Conservation (phyloP, 1,140 invertebrate species). For the Ditylenchus dipsaci region DNA sequence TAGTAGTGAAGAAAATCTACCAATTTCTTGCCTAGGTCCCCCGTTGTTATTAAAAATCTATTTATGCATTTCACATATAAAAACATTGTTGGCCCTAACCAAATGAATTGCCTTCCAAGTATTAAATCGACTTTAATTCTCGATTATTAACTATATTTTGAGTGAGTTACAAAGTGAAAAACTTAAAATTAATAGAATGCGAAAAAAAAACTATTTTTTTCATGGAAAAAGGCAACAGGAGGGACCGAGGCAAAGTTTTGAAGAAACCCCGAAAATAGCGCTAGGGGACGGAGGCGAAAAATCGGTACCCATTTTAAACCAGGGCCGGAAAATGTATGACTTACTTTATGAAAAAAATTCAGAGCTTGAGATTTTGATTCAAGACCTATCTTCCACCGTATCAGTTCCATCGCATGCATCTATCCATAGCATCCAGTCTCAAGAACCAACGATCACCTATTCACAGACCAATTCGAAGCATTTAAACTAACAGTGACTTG, state of each 20-base stretch:
- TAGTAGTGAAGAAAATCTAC: no score
- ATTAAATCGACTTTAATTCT: no score
- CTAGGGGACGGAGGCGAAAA: background rate
- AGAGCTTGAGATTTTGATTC: background rate
- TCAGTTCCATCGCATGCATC: background rate
- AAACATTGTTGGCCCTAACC: no score
- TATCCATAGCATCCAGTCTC: background rate
- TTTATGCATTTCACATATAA: no score
- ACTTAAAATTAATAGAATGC: no score
- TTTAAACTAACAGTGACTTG: slow-evolving; percentile 18
- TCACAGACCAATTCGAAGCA: slow-evolving; percentile 16
- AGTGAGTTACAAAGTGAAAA: no score
- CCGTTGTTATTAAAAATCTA: no score
- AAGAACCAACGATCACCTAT: slow-evolving; percentile 2
- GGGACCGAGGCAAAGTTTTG: background rate
- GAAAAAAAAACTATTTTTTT: background rate
- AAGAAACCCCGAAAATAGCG: background rate
- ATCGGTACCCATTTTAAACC: no score
- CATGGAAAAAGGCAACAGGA: background rate
- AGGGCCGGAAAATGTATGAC: background rate
- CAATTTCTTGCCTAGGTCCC: no score
- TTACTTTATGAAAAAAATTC: no score
- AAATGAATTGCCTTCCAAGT: no score
- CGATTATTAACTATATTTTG: no score
- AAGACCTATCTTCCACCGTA: background rate